phyloP scores from a whole-genome alignment of 2,888 invertebrate genomes.

The Invenusta paracnida region DNA sequence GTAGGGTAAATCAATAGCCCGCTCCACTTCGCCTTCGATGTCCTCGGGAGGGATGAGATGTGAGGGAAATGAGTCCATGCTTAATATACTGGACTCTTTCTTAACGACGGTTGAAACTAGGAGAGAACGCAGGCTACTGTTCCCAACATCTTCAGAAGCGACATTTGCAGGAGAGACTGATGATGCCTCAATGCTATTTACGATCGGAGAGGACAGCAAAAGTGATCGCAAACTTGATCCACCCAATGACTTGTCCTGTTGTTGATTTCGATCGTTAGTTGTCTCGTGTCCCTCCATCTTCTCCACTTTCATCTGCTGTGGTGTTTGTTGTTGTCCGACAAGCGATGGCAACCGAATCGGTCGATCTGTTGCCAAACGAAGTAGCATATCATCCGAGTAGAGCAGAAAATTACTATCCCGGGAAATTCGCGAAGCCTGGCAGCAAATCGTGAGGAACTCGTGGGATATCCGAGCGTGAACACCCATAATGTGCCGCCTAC shows the following conservation, averaged over 20 bases:
- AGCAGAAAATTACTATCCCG: slow-evolving; percentile 42
- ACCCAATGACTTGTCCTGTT: background rate
- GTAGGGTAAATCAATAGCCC: slow-evolving; percentile 36
- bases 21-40: slow-evolving; percentile 20
- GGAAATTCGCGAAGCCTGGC: slow-evolving; percentile 40
- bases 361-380: slow-evolving; percentile 41
- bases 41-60: background rate
- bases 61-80: too few relatives aligned
- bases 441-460: slow-evolving; percentile 41
- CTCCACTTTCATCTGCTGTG: background rate
- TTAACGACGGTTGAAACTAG: background rate
- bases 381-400: slow-evolving; percentile 43
- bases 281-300: background rate
- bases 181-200: background rate
- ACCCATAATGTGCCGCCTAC: slow-evolving; percentile 43
- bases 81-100: background rate
- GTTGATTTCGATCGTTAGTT: background rate
- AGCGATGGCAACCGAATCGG: background rate
- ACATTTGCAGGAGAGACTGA: too few relatives aligned
- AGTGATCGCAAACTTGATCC: background rate
- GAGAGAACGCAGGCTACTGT: too few relatives aligned
- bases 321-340: too few relatives aligned
- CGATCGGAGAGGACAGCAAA: background rate
- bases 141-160: too few relatives aligned
- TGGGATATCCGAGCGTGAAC: slow-evolving; percentile 43